A percentile compares a stretch with the other conserved stretches of the same genome.
These are phyloP conservation scores for Platysteira castanea DNA, from an alignment of 2,113 vertebrate species.

Conservation along the genomic window DNA sequence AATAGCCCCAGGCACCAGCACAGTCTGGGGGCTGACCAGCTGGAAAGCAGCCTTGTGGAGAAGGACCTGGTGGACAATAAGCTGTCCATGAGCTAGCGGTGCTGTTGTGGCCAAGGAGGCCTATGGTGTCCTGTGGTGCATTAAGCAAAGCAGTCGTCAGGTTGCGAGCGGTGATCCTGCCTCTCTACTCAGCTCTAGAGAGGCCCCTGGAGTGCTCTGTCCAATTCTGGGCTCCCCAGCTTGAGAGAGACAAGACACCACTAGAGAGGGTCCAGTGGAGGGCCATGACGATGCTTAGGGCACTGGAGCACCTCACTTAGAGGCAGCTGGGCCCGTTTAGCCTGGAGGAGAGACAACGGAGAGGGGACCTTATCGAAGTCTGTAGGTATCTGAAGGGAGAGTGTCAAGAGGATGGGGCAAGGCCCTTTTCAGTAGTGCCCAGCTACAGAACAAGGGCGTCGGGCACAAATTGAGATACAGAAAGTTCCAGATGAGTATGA, in stretches of 20 bases:
- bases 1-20: background rate
- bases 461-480: background rate
- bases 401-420: background rate
- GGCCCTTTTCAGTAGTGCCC: background rate
- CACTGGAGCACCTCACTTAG: background rate
- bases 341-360: background rate
- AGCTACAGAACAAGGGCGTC: background rate
- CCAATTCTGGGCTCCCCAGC: background rate
- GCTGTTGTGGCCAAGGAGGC: background rate
- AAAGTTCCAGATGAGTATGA: background rate
- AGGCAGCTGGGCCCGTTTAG: background rate
- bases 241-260: background rate
- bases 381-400: background rate
- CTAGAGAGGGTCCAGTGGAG: background rate
- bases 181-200: background rate
- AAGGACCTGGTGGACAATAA: background rate
- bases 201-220: background rate
- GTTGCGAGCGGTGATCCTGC: rapidly evolving
- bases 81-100: background rate
- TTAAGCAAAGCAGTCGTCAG: background rate
- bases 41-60: background rate
- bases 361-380: background rate
- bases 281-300: background rate
- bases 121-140: rapidly evolving
- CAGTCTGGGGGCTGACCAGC: background rate